Evolutionary conservation across 2,797 vertebrate species (phyloP), one percentile per base, ranked within the genome.

Genomic region (Distichodus sexfasciatus): DNA sequence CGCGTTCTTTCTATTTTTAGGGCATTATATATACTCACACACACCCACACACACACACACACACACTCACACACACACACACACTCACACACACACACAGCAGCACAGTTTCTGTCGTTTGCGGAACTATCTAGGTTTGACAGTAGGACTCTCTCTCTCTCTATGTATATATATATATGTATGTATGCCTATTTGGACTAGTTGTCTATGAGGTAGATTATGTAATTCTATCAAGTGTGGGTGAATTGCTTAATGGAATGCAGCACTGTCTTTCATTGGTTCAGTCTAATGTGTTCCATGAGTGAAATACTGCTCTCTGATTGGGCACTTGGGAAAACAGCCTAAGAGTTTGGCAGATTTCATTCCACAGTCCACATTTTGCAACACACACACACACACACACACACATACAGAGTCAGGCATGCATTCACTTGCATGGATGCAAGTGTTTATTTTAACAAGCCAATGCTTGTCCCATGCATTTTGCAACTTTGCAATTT

Each of bases 1-100:
- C 0, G 36, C 2, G 24, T 1, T 23, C 24, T 74, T 71, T 83
- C 93, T 97, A 96, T 97, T 96, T 96, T 94, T 95, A 93, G 94
- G 81, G 84, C 74, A 54, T 85, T 95, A 96, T 96, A 94, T 94
- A 96, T 88, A 1, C 47, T 12, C 66, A 19, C n/a, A n/a, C n/a
- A n/a, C n/a, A n/a, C n/a, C n/a, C n/a, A n/a, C n/a, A n/a, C n/a
- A n/a, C n/a, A n/a, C n/a, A n/a, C n/a, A n/a, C n/a, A n/a, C n/a
- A n/a, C n/a, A n/a, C n/a, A n/a, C n/a, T n/a, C n/a, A n/a, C n/a
- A n/a, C n/a, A n/a, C n/a, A n/a, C n/a, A n/a, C n/a, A n/a, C n/a
- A n/a, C n/a, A n/a, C n/a, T n/a, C n/a, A n/a, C n/a, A n/a, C n/a
- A n/a, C n/a, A n/a, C n/a, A n/a, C n/a, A n/a, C n/a, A n/a, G n/a